Conservation (phyloP, 2,888 invertebrate species). For the Sminthurinus aureus region DNA sequence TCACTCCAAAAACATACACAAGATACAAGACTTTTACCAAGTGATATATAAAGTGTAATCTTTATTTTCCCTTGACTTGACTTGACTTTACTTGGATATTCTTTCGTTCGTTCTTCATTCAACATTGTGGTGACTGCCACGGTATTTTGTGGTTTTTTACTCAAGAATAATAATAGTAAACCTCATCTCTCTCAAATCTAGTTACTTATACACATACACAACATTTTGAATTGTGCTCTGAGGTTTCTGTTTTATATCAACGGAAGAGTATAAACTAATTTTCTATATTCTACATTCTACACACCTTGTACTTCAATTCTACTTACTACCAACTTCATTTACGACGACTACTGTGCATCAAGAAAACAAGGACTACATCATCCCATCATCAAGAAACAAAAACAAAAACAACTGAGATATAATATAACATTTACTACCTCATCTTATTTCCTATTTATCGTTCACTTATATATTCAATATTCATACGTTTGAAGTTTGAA, state of each 20-base stretch:
- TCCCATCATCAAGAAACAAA: too few relatives aligned
- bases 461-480: not conserved
- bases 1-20: not conserved
- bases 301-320: not conserved
- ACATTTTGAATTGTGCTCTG: not conserved
- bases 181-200: not conserved
- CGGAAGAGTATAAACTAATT: not conserved
- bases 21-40: not conserved
- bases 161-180: conserved; percentile 15
- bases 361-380: not conserved
- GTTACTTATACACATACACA: not conserved
- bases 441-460: not conserved
- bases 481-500: not conserved
- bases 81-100: not conserved
- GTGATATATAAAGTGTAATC: not conserved
- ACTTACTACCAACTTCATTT: not conserved
- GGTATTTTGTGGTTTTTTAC: conserved; percentile 27
- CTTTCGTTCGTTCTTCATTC: not conserved
- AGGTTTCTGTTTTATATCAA: not conserved
- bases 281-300: not conserved
- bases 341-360: not conserved
- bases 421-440: not conserved
- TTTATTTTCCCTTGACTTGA: not conserved
- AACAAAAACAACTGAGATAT: not conserved
- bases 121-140: conserved; percentile 17